Evolutionary conservation across 2,797 vertebrate species (phyloP).

Genomic region (Erethizon dorsatum): DNA sequence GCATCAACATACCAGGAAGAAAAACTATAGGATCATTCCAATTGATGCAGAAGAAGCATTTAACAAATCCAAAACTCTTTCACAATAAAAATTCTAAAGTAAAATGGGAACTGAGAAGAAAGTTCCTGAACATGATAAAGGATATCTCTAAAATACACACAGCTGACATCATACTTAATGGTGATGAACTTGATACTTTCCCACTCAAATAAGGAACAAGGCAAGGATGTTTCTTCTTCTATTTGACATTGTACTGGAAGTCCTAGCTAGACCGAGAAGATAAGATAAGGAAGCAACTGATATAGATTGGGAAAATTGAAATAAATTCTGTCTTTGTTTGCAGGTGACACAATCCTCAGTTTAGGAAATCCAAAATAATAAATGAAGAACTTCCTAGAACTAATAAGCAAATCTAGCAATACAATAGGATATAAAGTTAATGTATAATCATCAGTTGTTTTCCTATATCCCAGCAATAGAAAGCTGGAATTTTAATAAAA

Average conservation of each 20-base stretch:
- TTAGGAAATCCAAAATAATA: background rate
- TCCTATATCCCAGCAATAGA: background rate
- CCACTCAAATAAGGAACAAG: background rate
- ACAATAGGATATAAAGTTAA: background rate
- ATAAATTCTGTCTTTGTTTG: background rate
- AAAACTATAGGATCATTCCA: background rate
- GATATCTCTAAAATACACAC: background rate
- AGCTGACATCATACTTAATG: background rate
- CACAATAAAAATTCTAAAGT: background rate
- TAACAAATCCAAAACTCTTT: background rate
- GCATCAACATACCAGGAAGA: background rate
- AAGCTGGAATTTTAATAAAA: constrained; percentile 15
- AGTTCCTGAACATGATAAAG: background rate
- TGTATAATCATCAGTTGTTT: background rate
- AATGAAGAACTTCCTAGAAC: background rate
- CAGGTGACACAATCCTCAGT: background rate
- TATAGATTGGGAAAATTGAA: background rate
- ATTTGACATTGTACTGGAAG: background rate
- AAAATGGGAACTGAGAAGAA: background rate
- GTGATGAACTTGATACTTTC: background rate
- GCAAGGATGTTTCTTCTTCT: background rate
- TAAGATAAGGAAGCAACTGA: background rate
- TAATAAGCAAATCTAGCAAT: background rate
- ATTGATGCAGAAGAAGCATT: background rate
- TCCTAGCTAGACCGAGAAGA: background rate